Evolutionary conservation across 1,140 invertebrate species (phyloP).

Genomic region (Rhopalosiphum maidis): DNA sequence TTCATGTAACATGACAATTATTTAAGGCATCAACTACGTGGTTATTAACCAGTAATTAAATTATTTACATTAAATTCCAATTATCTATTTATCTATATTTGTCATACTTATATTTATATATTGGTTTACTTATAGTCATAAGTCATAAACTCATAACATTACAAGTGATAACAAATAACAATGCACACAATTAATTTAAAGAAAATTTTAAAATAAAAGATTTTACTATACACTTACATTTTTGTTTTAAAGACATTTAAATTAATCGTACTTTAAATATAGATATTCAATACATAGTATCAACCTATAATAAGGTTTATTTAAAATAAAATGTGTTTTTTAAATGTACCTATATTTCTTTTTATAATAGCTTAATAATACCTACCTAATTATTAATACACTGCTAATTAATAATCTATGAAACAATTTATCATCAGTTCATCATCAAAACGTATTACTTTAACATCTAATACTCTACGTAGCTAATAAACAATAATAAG

Average conservation of each 20-base stretch:
- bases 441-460: background rate
- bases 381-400: background rate
- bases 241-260: background rate
- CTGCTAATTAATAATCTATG: background rate
- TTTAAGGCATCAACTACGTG: background rate
- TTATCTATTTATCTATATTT: background rate
- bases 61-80: background rate
- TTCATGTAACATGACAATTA: background rate
- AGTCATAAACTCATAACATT: too few species aligned
- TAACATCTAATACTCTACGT: background rate
- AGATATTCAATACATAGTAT: background rate
- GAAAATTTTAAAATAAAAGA: background rate
- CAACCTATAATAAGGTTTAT: background rate
- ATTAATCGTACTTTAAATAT: background rate
- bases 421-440: background rate
- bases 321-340: too few species aligned
- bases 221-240: background rate
- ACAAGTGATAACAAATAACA: background rate
- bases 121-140: background rate
- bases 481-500: background rate
- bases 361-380: too few species aligned
- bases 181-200: background rate
- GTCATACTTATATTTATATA: background rate
- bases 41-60: background rate
- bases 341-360: too few species aligned